Evolutionary conservation across 2,888 invertebrate genomes (phyloP).

Genomic region (Conomelus anceps): DNA sequence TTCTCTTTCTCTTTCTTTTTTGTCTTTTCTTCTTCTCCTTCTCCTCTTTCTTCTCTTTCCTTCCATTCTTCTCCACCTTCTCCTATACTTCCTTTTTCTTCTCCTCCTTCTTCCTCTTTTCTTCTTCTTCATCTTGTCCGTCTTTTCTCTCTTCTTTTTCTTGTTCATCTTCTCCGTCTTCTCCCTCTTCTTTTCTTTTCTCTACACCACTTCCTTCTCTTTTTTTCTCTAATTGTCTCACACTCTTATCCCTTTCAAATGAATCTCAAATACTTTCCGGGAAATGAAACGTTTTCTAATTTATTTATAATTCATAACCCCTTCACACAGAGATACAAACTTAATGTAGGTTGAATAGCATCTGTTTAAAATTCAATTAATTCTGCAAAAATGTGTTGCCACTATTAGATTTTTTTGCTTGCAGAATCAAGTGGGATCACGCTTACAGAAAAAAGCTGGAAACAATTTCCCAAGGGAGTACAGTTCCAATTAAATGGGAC

Average conservation of each 20-base stretch:
- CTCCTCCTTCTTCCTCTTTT: neutral
- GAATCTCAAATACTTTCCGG: no score
- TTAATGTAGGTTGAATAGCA: neutral
- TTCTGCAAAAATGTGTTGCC: neutral
- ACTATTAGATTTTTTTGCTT: neutral
- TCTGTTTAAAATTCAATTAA: neutral
- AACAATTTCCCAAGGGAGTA: neutral
- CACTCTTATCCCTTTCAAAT: neutral
- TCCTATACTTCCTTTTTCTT: neutral
- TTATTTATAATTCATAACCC: no score
- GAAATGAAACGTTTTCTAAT: no score
- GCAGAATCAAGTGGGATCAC: neutral
- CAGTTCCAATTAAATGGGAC: neutral
- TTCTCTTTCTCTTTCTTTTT: no score
- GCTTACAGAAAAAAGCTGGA: neutral
- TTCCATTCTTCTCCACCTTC: no score
- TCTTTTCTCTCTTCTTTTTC: neutral
- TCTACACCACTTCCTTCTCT: neutral
- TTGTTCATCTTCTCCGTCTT: neutral
- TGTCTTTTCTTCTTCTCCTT: neutral
- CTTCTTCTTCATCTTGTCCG: neutral
- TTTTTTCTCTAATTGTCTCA: neutral
- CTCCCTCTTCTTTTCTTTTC: neutral
- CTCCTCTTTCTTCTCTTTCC: neutral
- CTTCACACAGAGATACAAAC: neutral